Percentiles rank a stretch among this genome's conserved stretches.
phyloP scores from a whole-genome alignment of 2,888 invertebrate species.

The Euspilapteryx auroguttella region DNA sequence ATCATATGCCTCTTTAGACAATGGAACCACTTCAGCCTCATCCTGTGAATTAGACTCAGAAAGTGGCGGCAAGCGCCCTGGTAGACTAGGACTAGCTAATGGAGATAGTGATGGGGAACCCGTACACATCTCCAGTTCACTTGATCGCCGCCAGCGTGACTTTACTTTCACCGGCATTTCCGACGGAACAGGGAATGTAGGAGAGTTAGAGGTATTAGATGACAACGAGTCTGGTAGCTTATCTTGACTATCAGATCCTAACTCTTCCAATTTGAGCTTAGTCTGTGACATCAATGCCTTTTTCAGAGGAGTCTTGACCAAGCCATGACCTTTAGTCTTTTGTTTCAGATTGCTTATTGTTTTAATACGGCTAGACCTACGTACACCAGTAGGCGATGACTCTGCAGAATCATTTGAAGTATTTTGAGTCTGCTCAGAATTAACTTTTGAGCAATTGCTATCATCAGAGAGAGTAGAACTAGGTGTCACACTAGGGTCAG shows the following conservation, averaged over 20 bases:
- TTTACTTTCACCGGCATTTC: constrained; percentile 78
- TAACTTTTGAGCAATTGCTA: constrained; percentile 39
- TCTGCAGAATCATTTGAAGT: constrained; percentile 48
- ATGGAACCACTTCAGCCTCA: constrained; percentile 19
- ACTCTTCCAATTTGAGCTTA: constrained; percentile 59
- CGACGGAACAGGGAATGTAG: constrained; percentile 43
- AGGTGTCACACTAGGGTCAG: constrained; percentile 46
- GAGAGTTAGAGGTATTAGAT: constrained; percentile 30
- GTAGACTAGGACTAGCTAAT: constrained; percentile 33
- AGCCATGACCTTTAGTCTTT: constrained; percentile 66
- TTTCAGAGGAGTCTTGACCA: constrained; percentile 60
- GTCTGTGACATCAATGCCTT: constrained; percentile 51
- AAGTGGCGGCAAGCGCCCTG: constrained; percentile 21
- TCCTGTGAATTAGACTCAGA: constrained; percentile 18
- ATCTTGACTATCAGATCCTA: constrained; percentile 58
- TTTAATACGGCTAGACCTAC: constrained; percentile 76
- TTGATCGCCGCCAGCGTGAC: constrained; percentile 75
- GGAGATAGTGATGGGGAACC: constrained; percentile 40
- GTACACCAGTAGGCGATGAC: constrained; percentile 59
- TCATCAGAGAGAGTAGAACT: constrained; percentile 49
- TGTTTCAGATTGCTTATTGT: constrained; percentile 71
- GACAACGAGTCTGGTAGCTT: constrained; percentile 21
- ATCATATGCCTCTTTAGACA: constrained; percentile 42
- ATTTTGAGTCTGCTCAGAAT: constrained; percentile 26
- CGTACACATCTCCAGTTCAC: constrained; percentile 70